Evolutionary conservation across 2,888 invertebrate species (phyloP).

Genomic region (Andrena minutula): DNA sequence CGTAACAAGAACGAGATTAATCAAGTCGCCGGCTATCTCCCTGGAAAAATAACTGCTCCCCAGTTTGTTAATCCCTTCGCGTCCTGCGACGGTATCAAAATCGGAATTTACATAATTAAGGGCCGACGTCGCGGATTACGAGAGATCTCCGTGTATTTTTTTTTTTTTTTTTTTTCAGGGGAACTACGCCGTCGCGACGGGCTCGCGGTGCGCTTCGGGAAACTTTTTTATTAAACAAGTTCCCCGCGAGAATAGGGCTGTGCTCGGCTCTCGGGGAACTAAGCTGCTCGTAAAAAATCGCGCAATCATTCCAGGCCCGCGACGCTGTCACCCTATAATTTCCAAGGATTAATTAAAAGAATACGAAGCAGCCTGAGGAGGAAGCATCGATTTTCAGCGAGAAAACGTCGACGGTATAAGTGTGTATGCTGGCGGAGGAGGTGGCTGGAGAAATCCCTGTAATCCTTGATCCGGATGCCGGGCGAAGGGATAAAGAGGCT

Average conservation of each 20-base stretch:
- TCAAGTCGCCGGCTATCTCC: background rate
- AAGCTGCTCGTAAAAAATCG: constrained; percentile 11
- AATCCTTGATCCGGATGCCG: constrained; percentile 18
- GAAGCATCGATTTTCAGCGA: constrained; percentile 16
- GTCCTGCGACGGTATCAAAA: background rate
- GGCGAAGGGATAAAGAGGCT: constrained; percentile 41
- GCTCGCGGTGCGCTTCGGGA: constrained; percentile 4
- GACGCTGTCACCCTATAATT: background rate
- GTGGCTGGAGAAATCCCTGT: constrained; percentile 10
- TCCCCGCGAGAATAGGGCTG: constrained; percentile 9
- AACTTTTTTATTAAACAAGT: constrained; percentile 52
- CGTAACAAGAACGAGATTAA: constrained; percentile 5
- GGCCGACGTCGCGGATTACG: constrained; percentile 6
- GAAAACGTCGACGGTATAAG: background rate
- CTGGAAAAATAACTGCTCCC: background rate
- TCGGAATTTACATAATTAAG: constrained; percentile 32
- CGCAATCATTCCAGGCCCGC: background rate
- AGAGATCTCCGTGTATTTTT: constrained; percentile 5
- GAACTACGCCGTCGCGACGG: background rate
- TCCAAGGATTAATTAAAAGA: constrained; percentile 28
- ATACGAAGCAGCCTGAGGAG: background rate
- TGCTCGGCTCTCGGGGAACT: background rate
- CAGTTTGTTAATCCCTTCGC: background rate
- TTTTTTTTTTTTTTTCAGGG: no score
- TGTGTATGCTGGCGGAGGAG: constrained; percentile 4